phyloP scores from a whole-genome alignment of 2,113 vertebrate species.

The Corythaeola cristata region DNA sequence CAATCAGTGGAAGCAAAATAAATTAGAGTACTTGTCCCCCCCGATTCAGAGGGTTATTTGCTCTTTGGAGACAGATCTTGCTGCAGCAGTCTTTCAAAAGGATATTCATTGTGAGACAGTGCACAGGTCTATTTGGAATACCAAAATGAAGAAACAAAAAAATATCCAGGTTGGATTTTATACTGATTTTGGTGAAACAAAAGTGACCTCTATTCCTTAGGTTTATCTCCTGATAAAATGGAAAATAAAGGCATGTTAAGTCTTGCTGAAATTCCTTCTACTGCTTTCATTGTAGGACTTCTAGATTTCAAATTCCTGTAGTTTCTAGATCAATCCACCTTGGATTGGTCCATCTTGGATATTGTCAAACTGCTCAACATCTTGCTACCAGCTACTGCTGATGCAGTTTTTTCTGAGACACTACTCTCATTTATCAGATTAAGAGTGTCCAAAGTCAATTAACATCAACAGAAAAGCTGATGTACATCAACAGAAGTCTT shows the following conservation, averaged over 20 bases:
- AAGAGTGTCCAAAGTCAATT: neutral
- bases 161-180: neutral
- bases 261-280: neutral
- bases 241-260: neutral
- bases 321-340: neutral
- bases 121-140: neutral
- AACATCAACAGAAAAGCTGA: neutral
- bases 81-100: neutral
- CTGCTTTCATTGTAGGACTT: neutral
- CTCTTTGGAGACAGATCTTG: neutral
- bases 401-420: neutral
- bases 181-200: neutral
- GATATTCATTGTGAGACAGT: neutral
- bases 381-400: neutral
- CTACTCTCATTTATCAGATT: neutral
- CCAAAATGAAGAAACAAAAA: neutral
- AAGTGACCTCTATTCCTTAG: neutral
- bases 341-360: neutral
- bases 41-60: neutral
- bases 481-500: neutral
- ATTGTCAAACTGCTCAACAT: neutral
- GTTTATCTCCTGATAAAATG: neutral
- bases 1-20: conserved; percentile 33
- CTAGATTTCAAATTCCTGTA: neutral
- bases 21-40: conserved; percentile 46